A percentile compares a stretch with the other conserved stretches of the same genome.
phyloP scores from a whole-genome alignment of 2,797 vertebrate genomes.

The Sebastolobus altivelis region DNA sequence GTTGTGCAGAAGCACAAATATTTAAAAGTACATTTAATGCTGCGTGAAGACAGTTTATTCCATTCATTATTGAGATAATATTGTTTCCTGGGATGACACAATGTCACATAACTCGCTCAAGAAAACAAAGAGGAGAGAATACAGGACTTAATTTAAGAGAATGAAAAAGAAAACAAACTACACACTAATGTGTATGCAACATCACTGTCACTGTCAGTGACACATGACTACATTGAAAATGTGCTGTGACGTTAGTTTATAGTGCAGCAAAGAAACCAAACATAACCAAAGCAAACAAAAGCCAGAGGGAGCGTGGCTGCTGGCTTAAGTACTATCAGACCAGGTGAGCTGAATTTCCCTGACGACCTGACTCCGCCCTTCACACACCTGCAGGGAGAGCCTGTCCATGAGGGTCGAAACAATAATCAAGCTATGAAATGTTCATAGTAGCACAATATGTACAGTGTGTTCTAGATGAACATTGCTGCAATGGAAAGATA shows the following conservation, averaged over 20 bases:
- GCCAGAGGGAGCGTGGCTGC: not conserved
- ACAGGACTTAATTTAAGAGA: not conserved
- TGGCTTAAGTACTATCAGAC: not conserved
- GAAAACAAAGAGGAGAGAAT: not conserved
- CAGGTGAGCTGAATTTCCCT: slow-evolving; percentile 21
- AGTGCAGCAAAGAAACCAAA: not conserved
- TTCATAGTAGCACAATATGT: not conserved
- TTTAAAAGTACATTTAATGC: slow-evolving; percentile 4
- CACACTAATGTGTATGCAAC: not conserved
- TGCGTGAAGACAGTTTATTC: not conserved
- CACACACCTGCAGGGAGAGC: not conserved
- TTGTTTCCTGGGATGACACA: not conserved
- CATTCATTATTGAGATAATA: not conserved
- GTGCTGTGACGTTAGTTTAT: not conserved
- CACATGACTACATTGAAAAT: not conserved
- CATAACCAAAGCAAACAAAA: not conserved
- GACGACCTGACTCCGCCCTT: slow-evolving; percentile 14
- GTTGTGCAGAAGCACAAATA: slow-evolving; percentile 15
- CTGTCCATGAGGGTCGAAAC: not conserved
- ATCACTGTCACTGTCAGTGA: not conserved
- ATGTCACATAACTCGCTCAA: not conserved
- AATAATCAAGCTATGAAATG: not conserved
- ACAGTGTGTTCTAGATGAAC: not conserved
- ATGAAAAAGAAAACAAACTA: not conserved
- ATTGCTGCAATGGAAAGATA: not conserved